Evolutionary conservation across 2,888 invertebrate genomes (phyloP).

Genomic region (Sicus ferrugineus): DNA sequence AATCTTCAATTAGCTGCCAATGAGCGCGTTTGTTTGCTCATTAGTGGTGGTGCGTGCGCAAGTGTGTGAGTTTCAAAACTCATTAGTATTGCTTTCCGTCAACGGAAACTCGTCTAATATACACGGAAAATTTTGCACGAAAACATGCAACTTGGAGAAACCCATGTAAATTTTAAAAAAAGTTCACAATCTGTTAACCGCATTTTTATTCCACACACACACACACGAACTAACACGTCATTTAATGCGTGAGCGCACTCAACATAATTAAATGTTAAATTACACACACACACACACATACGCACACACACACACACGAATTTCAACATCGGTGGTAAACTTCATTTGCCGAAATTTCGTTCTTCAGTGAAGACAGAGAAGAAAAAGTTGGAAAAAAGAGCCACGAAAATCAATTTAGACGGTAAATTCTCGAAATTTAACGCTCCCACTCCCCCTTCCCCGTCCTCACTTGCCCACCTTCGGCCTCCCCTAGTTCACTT

Average conservation of each 20-base stretch:
- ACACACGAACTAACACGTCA: neutral
- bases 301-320: neutral
- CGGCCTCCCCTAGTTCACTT: neutral
- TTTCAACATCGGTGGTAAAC: neutral
- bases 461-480: no score
- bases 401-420: no score
- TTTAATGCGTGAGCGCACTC: neutral
- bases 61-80: no score
- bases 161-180: no score
- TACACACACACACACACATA: neutral
- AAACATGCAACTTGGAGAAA: no score
- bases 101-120: no score
- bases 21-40: neutral
- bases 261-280: neutral
- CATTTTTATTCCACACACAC: neutral
- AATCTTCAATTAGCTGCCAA: slow-evolving; percentile 9
- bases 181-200: no score
- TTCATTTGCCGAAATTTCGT: neutral
- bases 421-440: no score
- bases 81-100: no score
- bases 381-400: neutral
- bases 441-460: no score
- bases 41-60: neutral
- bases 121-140: no score
- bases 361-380: neutral